These are phyloP conservation scores for Raja brachyura DNA, from an alignment of 2,113 vertebrate species.

Conservation along the genomic window DNA sequence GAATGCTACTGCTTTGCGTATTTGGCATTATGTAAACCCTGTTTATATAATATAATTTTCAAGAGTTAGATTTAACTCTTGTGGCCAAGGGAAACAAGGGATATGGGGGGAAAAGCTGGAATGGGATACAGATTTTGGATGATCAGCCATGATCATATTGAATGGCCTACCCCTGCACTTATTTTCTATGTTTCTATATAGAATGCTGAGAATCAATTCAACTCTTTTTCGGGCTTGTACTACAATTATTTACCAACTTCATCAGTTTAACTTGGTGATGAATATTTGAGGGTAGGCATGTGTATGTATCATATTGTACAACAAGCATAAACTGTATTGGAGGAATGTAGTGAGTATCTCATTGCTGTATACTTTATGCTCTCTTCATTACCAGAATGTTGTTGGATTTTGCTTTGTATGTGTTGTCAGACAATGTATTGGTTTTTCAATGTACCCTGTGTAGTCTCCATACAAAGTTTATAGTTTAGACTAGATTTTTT, in stretches of 20 bases:
- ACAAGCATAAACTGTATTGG: neutral
- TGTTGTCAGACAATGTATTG: neutral
- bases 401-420: too few species aligned
- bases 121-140: too few species aligned
- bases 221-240: neutral
- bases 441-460: neutral
- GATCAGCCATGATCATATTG: too few species aligned
- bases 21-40: neutral
- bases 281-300: neutral
- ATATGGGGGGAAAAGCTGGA: too few species aligned
- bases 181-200: neutral
- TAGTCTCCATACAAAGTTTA: neutral
- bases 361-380: neutral
- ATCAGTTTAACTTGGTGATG: neutral
- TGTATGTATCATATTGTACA: neutral
- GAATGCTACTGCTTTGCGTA: neutral
- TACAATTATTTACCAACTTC: neutral
- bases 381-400: neutral
- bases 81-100: too few species aligned
- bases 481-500: neutral
- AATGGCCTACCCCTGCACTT: too few species aligned
- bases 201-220: neutral
- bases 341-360: neutral
- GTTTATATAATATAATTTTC: neutral
- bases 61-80: too few species aligned